These are phyloP conservation scores for Albula glossodonta DNA, from an alignment of 2,113 vertebrate species.

Conservation along the genomic window DNA sequence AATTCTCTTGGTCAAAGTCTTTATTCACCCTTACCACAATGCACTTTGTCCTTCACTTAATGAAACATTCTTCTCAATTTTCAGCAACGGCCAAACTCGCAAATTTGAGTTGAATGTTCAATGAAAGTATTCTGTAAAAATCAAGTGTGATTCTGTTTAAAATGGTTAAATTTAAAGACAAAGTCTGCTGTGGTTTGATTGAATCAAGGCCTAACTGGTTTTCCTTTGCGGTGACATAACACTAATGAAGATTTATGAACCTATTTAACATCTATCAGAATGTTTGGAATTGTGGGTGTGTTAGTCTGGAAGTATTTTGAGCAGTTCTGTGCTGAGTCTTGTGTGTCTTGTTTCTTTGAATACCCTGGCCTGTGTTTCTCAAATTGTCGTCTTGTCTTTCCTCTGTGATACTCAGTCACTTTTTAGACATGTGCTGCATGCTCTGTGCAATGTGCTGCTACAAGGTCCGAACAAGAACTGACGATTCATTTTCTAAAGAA, in stretches of 20 bases:
- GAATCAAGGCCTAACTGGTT: neutral
- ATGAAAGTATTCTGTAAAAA: too few species aligned
- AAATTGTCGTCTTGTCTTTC: neutral
- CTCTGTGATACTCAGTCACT: neutral
- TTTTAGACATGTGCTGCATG: neutral
- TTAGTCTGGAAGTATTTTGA: neutral
- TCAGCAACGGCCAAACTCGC: too few species aligned
- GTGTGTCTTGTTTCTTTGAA: neutral
- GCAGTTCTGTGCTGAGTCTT: neutral
- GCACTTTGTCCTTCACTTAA: neutral
- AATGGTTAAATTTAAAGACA: neutral
- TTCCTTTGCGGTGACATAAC: conserved; percentile 9
- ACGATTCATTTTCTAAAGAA: neutral
- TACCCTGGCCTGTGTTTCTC: neutral
- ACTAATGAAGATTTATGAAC: neutral
- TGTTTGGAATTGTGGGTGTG: neutral
- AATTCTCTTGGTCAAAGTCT: neutral
- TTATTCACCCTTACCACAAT: neutral
- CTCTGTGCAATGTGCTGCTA: neutral
- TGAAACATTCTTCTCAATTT: too few species aligned
- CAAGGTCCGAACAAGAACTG: neutral
- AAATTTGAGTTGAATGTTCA: too few species aligned
- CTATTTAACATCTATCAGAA: neutral
- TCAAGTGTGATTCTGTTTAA: neutral
- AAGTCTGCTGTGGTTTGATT: neutral